Percentiles rank a stretch among this genome's conserved stretches.
phyloP scores from a whole-genome alignment of 2,113 vertebrate species.

The Equus quagga region DNA sequence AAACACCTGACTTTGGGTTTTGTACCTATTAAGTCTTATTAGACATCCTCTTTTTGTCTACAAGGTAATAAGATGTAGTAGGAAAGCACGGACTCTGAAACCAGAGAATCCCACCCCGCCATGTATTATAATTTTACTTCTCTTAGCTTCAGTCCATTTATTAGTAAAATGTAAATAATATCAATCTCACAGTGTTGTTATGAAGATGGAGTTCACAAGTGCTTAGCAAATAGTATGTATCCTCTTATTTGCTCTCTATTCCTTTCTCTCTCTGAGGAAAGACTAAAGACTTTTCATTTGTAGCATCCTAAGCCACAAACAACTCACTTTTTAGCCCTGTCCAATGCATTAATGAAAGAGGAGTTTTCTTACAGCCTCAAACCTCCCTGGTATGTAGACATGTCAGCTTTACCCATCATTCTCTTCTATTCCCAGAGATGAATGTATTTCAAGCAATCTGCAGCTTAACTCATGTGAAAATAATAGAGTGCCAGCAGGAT shows the following conservation, averaged over 20 bases:
- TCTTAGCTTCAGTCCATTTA: not conserved
- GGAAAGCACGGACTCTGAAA: not conserved
- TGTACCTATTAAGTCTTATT: not conserved
- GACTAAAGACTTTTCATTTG: conserved; percentile 9
- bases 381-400: not conserved
- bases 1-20: not conserved
- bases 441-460: not conserved
- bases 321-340: not conserved
- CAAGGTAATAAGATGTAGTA: not conserved
- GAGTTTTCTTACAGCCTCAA: not conserved
- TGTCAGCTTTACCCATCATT: not conserved
- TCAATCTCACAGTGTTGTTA: not conserved
- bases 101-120: not conserved
- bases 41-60: not conserved
- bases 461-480: conserved; percentile 49
- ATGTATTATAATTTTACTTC: not conserved
- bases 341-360: not conserved
- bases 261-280: not conserved
- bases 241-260: not conserved
- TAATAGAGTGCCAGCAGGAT: not conserved
- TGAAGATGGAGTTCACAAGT: not conserved
- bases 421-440: not conserved
- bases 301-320: not conserved
- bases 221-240: not conserved
- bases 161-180: conserved; percentile 34